Evolutionary conservation across 2,797 vertebrate species (phyloP).

Genomic region (Clarias pachynema): DNA sequence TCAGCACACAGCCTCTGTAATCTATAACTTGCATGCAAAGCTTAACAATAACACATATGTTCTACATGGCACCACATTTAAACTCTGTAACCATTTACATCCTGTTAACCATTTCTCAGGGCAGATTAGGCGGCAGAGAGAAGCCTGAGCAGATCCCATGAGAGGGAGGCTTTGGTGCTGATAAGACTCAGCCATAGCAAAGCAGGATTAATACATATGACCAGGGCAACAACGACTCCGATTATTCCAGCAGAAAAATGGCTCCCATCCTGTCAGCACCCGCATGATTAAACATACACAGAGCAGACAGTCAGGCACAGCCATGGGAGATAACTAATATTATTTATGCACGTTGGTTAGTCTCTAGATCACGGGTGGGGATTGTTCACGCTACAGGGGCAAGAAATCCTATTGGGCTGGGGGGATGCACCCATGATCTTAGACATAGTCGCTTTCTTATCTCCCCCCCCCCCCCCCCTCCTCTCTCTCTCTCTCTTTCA

Average conservation of each 20-base stretch:
- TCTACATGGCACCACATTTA: constrained; percentile 80
- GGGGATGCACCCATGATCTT: constrained; percentile 74
- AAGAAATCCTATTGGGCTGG: constrained; percentile 69
- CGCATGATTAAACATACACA: constrained; percentile 75
- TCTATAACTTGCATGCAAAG: constrained; percentile 75
- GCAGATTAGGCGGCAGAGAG: constrained; percentile 78
- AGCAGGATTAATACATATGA: constrained; percentile 82
- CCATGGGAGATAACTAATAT: constrained; percentile 79
- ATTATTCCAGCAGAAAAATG: constrained; percentile 79
- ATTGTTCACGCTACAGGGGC: constrained; percentile 77
- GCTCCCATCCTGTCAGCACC: constrained; percentile 71
- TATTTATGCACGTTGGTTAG: constrained; percentile 79
- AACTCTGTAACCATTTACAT: constrained; percentile 82
- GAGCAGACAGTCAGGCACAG: constrained; percentile 70
- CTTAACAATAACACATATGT: constrained; percentile 81
- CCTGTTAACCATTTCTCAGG: constrained; percentile 82
- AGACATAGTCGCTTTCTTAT: constrained; percentile 67
- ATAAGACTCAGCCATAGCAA: constrained; percentile 79
- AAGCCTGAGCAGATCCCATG: constrained; percentile 77
- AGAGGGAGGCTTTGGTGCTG: constrained; percentile 80
- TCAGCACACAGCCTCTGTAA: constrained; percentile 70
- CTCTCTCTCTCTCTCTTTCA: constrained; percentile 31
- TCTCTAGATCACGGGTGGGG: constrained; percentile 72
- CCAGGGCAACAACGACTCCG: constrained; percentile 76
- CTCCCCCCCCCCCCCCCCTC: constrained; percentile 40